Evolutionary conservation across 2,113 vertebrate species (phyloP), one percentile per base, ranked within the genome.

Genomic region (Thinocorus orbignyianus): DNA sequence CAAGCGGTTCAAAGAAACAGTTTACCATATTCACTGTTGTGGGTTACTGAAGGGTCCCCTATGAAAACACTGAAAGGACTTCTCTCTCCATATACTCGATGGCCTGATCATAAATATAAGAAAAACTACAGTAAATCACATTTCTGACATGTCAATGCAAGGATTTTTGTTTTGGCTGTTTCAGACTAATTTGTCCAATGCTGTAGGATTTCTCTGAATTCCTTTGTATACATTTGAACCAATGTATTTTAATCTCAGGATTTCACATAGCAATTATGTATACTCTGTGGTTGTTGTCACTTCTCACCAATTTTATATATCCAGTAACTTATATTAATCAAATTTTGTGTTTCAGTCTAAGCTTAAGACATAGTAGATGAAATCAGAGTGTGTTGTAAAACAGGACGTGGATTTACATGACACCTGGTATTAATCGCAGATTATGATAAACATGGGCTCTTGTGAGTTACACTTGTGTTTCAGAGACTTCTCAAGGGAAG

Each of bases 151-250:
- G 13, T 49, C 39, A 95, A 25, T 80, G 44, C 46, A 95, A 92
- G 52, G 41, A 69, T 33, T 76, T 91, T 73, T 70, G 4, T 16
- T 68, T 42, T 35, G 41, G 3, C 33, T 68, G 22, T 86, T 97
- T 95, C 60, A 89, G 28, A 22, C 65, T 84, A 86, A 86, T 95
- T 87, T 88, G 18, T 83, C n/a, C 51, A 91, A 72, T 10, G 8
- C 35, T 70, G 46, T 19, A 88, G 55, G 16, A 76, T 72, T 95
- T 83, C 41, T 95, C 94, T 90, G 54, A 65, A 79, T 95, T 94
- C 81, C 35, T 95, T 81, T 73, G 19, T 68, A 37, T 18, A 39
- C 37, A 28, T 88, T 49, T 92, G 58, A 95, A 79, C 18, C 10
- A 61, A 92, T 52, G 24, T 19, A 81, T 86, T 96, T 95, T 93